phyloP scores from a whole-genome alignment of 1,140 invertebrate species.

The Heliconius eleuchia region DNA sequence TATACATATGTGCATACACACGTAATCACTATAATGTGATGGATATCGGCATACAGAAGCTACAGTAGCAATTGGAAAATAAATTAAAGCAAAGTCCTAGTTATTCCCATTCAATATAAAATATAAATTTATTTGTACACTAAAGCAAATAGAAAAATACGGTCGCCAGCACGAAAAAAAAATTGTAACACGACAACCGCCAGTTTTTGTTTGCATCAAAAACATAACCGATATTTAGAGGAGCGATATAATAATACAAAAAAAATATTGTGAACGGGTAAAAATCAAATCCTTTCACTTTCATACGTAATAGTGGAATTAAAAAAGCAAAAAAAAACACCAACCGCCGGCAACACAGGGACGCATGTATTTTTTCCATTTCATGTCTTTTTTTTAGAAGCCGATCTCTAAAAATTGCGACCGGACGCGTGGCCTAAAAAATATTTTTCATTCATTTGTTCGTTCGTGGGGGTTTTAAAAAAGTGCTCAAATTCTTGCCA shows the following conservation, averaged over 20 bases:
- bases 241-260: conserved; percentile 26
- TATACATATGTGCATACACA: neutral
- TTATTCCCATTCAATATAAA: neutral
- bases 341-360: conserved; percentile 17
- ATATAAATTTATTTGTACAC: neutral
- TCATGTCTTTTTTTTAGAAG: conserved; percentile 49
- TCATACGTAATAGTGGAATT: conserved; percentile 41
- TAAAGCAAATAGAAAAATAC: neutral
- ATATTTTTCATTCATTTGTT: conserved; percentile 59
- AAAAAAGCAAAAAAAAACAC: conserved; percentile 36
- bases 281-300: conserved; percentile 46
- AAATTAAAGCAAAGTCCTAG: neutral
- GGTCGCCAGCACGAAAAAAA: conserved; percentile 5
- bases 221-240: conserved; percentile 35
- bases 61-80: neutral
- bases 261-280: conserved; percentile 29
- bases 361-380: conserved; percentile 35
- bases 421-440: conserved; percentile 54
- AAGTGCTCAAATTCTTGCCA: conserved; percentile 60
- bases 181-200: conserved; percentile 1
- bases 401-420: conserved; percentile 58
- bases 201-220: conserved; percentile 26
- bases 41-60: neutral
- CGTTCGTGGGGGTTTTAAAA: conserved; percentile 46
- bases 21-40: neutral